Evolutionary conservation across 2,888 invertebrate genomes (phyloP).

Genomic region (Ischnus inquisitorius): DNA sequence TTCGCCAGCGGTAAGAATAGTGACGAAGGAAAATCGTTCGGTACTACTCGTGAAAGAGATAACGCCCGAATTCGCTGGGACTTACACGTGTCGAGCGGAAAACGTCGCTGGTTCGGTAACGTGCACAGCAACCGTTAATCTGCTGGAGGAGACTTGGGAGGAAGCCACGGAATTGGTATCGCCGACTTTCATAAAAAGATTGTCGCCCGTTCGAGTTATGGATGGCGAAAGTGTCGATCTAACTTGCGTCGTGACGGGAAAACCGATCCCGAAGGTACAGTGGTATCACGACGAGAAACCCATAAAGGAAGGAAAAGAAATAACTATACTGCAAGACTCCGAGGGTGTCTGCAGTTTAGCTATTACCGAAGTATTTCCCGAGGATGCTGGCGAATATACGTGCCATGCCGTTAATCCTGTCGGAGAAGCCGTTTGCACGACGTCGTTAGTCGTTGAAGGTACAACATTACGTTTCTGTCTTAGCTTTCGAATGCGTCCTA

Average conservation of each 20-base stretch:
- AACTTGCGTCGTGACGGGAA: constrained; percentile 91
- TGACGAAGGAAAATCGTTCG: constrained; percentile 92
- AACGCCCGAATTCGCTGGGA: constrained; percentile 90
- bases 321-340: constrained; percentile 90
- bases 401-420: constrained; percentile 93
- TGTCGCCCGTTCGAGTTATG: constrained; percentile 93
- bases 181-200: constrained; percentile 91
- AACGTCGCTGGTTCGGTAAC: constrained; percentile 96
- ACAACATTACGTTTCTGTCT: constrained; percentile 10
- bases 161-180: constrained; percentile 88
- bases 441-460: constrained; percentile 94
- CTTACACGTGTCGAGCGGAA: constrained; percentile 95
- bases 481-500: constrained; percentile 19
- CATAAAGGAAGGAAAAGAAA: constrained; percentile 92
- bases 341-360: constrained; percentile 93
- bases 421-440: constrained; percentile 93
- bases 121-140: constrained; percentile 91
- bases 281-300: constrained; percentile 92
- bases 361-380: constrained; percentile 95
- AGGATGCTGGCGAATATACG: constrained; percentile 95
- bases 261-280: constrained; percentile 92
- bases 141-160: constrained; percentile 88
- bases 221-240: constrained; percentile 95
- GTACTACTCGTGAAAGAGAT: constrained; percentile 92
- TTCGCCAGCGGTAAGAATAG: constrained; percentile 90